These are phyloP conservation scores for Octodon degus DNA, from an alignment of 2,113 vertebrate species.

Conservation along the genomic window DNA sequence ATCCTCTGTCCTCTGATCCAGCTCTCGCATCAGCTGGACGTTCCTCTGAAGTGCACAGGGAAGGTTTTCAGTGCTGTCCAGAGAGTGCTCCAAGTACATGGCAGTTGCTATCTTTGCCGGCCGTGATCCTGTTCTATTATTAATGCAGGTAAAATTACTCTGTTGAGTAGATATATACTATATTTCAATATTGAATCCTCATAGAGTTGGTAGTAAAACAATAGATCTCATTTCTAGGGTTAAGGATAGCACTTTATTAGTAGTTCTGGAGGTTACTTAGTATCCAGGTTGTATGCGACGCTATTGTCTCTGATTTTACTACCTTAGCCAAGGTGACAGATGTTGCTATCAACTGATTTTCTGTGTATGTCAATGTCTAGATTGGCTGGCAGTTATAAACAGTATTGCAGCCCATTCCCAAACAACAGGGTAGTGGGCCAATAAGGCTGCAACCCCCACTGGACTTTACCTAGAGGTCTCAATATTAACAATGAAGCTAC, in stretches of 20 bases:
- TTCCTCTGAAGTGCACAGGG: constrained; percentile 97
- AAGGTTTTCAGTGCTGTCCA: constrained; percentile 93
- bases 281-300: not conserved
- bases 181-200: not conserved
- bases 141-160: not conserved
- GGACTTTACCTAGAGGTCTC: not conserved
- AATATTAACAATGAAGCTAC: not conserved
- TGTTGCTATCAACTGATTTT: not conserved
- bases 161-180: not conserved
- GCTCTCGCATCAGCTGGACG: constrained; percentile 97
- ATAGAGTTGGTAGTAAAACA: not conserved
- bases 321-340: not conserved
- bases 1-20: constrained; percentile 97
- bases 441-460: not conserved
- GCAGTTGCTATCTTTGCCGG: too few relatives aligned
- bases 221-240: not conserved
- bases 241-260: not conserved
- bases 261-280: not conserved
- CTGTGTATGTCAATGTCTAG: not conserved
- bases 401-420: not conserved
- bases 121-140: not conserved
- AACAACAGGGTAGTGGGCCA: not conserved
- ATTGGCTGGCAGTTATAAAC: not conserved
- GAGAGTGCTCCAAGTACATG: too few relatives aligned
- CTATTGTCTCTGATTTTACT: not conserved